Base-by-base conservation (phyloP, 2,797 vertebrate species). In the Hapalemur alaotrensis region DNA sequence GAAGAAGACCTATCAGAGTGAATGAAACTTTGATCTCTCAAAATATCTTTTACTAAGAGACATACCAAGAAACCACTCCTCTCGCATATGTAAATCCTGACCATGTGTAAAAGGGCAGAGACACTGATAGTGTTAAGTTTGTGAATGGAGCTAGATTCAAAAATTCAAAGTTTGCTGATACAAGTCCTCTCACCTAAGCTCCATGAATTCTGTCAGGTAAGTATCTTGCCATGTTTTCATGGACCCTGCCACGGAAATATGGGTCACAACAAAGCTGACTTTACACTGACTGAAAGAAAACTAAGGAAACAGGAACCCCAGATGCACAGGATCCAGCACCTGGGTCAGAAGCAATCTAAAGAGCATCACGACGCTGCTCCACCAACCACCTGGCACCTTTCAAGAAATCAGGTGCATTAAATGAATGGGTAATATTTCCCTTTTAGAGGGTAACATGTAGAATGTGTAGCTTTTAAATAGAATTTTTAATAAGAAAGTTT, bases 401-500 rank as follows among this genome's bases (percentile, higher is more conserved):
- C 86, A 93, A 72, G 9, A 89, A 80, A 80, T 32, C 1, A 41
- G 12, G 12, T 41, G 15, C 14, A 43, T 73, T 63, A 63, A 83
- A 69, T 85, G 20, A 89, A 59, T 80, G 28, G 11, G 3, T 43
- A 46, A 6, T 32, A 7, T n/a, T 52, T 84, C 41, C 11, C 14
- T 69, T 46, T 86, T 54, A 70, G 52, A 83, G 2, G 2, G 2
- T 81, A 80, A 50, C 4, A 46, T 50, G 5, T 54, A 38, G 11
- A 91, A 72, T 38, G 1, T 78, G 17, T 65, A 82, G 46, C 4
- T 96, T 78, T 92, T 89, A 93, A 84, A 76, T 63, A 57, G 52
- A 93, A 75, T 13, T 93, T 78, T 72, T 96, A 92, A 92, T 61
- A 12, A 81, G 48, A 76, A 76, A 76, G 17, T 92, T 95, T 92